Base-by-base conservation (phyloP, 2,113 vertebrate species). In the Prolemur simus region DNA sequence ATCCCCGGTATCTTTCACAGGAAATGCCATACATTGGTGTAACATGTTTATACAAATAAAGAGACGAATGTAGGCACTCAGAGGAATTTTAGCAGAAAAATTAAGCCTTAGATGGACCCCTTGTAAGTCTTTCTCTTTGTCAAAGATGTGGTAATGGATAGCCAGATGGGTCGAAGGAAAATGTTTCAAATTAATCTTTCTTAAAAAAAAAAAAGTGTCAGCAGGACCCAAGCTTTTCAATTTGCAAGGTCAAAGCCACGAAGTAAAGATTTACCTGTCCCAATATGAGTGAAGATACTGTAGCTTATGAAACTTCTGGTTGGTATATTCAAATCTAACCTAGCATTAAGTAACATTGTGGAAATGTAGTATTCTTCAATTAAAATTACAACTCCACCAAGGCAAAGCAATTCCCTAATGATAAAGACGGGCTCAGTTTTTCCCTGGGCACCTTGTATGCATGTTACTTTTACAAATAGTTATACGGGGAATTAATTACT, bases 21-120 rank as follows among this genome's bases (percentile, higher is more conserved):
- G 77, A 95, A 98, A 94, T 97, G 54, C 90, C 94, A 83, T 96
- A 56, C 49, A 56, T 56, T 95, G 84, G 69, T 76, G 76, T 94
- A 95, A 85, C 52, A 5, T 68, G 84, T 95, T 98, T 91, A 95
- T 96, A 97, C 73, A 97, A 97, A 97, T 98, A 69, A 97, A 97
- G 64, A 97, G 47, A 77, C 90, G 93, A 97, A 78, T 82, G 66
- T 77, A 86, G 93, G 68, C 54, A 94, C 45, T 78, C 63, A 73
- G 11, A 47, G 6, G 64, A 98, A 91, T 56, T 81, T 29, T 39
- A 49, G 23, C 60, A 73, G 34, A 63, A 90, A 95, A 98, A 94
- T 32, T 21, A 77, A 93, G 42, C 86, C 56, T 91, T 90, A 92
- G 58, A 87, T 91, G 45, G 32, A 12, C 52, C 45, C 49, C 47